Percentiles rank a stretch among this genome's conserved stretches.
These are phyloP conservation scores for Ochropacha duplaris DNA, from an alignment of 2,888 invertebrate species.

Conservation along the genomic window DNA sequence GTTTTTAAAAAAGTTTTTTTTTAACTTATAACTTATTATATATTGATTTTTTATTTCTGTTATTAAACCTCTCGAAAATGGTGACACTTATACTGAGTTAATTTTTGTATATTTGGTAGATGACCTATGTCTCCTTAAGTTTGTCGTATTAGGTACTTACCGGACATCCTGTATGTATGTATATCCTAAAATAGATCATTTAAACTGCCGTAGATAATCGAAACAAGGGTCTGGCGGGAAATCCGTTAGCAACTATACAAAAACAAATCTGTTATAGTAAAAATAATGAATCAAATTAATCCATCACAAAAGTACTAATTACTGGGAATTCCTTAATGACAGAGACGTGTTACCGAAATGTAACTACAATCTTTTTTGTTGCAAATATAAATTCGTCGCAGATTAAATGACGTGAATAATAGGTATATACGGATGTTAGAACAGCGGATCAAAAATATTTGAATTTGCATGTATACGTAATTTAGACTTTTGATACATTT, in stretches of 20 bases:
- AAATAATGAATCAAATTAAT: constrained; percentile 47
- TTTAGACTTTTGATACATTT: background rate
- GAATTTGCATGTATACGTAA: background rate
- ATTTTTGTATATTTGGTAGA: too few relatives aligned
- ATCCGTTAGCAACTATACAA: constrained; percentile 41
- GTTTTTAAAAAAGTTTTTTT: too few relatives aligned
- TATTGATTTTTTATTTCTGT: too few relatives aligned
- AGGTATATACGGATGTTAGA: background rate
- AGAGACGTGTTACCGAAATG: background rate
- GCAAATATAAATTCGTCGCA: background rate
- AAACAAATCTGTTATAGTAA: constrained; percentile 29
- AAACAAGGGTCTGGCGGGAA: constrained; percentile 37
- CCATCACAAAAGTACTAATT: constrained; percentile 55
- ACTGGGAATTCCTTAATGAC: constrained; percentile 47
- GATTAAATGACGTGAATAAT: background rate
- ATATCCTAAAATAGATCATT: background rate
- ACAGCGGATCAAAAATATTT: background rate
- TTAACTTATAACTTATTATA: too few relatives aligned
- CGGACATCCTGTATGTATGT: too few relatives aligned
- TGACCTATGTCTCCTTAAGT: too few relatives aligned
- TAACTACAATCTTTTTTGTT: background rate
- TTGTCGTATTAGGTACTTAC: too few relatives aligned
- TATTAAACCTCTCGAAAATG: too few relatives aligned
- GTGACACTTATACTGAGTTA: too few relatives aligned
- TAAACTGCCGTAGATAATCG: background rate